Evolutionary conservation across 2,797 vertebrate species (phyloP).

Genomic region (Myioborus melanocephalus): DNA sequence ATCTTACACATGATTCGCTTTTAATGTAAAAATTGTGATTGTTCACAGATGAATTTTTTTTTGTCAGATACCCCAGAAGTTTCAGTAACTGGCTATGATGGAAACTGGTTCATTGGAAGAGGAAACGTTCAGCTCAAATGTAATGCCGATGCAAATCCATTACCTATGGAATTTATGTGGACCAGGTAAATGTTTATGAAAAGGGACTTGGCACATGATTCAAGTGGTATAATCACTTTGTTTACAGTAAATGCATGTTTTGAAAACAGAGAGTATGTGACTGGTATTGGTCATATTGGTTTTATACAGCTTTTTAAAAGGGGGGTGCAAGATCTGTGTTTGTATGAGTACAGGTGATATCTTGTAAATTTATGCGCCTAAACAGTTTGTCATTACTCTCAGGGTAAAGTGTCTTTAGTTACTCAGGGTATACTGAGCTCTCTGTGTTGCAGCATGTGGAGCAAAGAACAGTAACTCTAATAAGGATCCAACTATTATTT

Average conservation of each 20-base stretch:
- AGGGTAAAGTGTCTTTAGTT: neutral
- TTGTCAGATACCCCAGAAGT: slow-evolving; percentile 89
- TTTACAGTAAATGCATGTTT: neutral
- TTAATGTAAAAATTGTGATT: neutral
- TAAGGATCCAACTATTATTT: neutral
- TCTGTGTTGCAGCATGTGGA: neutral
- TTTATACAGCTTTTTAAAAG: neutral
- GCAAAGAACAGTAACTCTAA: neutral
- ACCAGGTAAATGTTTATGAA: slow-evolving; percentile 81
- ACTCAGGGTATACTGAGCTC: neutral
- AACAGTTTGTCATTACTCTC: neutral
- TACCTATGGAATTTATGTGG: slow-evolving; percentile 86
- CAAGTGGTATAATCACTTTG: neutral
- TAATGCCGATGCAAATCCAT: slow-evolving; percentile 91
- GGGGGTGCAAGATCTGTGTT: neutral
- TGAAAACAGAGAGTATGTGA: neutral
- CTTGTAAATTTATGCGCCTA: neutral
- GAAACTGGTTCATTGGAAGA: slow-evolving; percentile 92
- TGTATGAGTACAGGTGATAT: neutral
- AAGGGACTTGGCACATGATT: neutral
- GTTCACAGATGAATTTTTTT: neutral
- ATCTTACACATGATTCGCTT: accelerated
- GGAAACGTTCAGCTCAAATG: slow-evolving; percentile 89
- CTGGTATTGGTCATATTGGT: neutral
- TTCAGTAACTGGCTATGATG: slow-evolving; percentile 83